Percentiles rank a stretch among this genome's conserved stretches.
Evolutionary conservation across 2,113 vertebrate species (phyloP).

Genomic region (Butorides virescens): DNA sequence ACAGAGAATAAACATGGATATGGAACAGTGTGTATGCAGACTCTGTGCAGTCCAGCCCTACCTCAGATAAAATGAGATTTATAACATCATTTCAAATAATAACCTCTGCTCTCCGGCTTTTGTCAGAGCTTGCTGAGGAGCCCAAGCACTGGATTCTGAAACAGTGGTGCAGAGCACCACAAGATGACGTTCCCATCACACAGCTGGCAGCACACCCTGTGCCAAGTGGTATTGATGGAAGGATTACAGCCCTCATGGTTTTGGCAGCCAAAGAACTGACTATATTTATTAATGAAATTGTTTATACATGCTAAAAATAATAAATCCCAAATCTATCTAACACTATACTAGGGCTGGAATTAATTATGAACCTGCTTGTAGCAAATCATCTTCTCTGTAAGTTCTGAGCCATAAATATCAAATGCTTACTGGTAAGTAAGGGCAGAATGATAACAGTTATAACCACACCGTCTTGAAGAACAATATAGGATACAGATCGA

Average conservation of each 20-base stretch:
- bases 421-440: background rate
- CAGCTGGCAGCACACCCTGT: background rate
- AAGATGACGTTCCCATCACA: background rate
- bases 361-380: constrained; percentile 11
- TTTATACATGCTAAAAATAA: background rate
- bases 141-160: background rate
- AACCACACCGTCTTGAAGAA: background rate
- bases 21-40: background rate
- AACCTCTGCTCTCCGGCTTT: background rate
- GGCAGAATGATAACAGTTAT: background rate
- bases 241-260: background rate
- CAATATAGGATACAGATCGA: background rate
- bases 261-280: background rate
- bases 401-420: background rate
- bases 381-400: background rate
- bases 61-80: constrained; percentile 3
- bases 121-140: background rate
- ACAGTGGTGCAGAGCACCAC: background rate
- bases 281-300: background rate
- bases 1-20: background rate
- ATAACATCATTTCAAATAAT: background rate
- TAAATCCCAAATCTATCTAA: background rate
- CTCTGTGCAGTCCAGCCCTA: background rate
- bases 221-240: background rate
- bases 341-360: background rate